Evolutionary conservation across 2,113 vertebrate genomes (phyloP), one percentile per base, ranked within the genome.

Genomic region (Halichoeres trimaculatus): DNA sequence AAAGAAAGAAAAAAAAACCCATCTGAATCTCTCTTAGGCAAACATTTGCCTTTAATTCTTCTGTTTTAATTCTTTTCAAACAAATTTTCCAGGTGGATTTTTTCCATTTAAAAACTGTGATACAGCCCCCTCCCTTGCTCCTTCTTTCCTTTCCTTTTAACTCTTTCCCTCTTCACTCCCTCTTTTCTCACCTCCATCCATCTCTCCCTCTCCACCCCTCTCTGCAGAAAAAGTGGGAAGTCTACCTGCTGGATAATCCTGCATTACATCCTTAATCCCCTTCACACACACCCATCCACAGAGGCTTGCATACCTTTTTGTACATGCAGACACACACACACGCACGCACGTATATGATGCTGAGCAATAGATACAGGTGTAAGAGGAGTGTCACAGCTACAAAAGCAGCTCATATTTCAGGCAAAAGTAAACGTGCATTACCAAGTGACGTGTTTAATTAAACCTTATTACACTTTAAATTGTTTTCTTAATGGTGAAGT

Each of bases 171-270:
- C 38, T 10, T 40, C 38, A 9, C 38, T 48, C 45, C 6, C 14
- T 7, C 43, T 45, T 41, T 53, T 17, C 11, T 26, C 53, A 71
- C 47, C 10, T 71, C 54, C 50, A 48, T 57, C 69, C 59, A 55
- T 74, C 70, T 45, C 43, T 50, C 54, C 50, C 54, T 51, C 70
- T 76, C 70, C 56, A 65, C 24, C 30, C 30, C 75, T 59, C 72
- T 64, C 62, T 1, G 76, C 63, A 80, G 62, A 74, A 85, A 69
- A 88, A 79, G 73, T 81, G 74, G 85, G 77, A 83, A 88, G 78
- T 89, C 86, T 90, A 88, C 84, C 88, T 90, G 79, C 75, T 81
- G 88, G 90, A 90, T 92, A 91, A 92, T 93, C 88, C 90, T 82
- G 85, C 85, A 93, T 92, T 90, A 91, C 90, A 89, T 70, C 72